Conservation (phyloP, 2,113 vertebrate species). For the Thunnus thynnus region DNA sequence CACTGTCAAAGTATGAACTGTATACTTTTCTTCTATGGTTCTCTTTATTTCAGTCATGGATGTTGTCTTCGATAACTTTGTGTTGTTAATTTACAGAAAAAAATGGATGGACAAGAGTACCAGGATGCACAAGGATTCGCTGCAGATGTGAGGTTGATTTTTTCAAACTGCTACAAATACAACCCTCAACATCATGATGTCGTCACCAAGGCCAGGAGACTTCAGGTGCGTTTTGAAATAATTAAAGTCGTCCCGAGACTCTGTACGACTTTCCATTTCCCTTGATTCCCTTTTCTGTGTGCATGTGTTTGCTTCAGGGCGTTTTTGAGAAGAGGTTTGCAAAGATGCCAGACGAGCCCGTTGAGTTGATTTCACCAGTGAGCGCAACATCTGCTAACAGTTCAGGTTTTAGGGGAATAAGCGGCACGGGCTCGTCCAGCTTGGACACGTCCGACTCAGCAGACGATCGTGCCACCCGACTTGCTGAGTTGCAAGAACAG, state of each 20-base stretch:
- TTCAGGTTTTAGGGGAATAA: constrained; percentile 86
- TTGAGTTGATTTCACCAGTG: constrained; percentile 68
- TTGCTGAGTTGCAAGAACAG: constrained; percentile 94
- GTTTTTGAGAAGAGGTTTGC: constrained; percentile 97
- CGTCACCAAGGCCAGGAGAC: constrained; percentile 92
- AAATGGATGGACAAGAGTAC: constrained; percentile 94
- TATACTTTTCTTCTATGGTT: not conserved
- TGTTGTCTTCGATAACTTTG: constrained; percentile 11
- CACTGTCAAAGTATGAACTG: constrained; percentile 90
- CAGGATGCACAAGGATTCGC: constrained; percentile 92
- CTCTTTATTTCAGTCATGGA: fast-evolving
- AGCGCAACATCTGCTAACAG: constrained; percentile 84
- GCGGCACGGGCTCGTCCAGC: constrained; percentile 85
- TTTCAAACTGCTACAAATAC: constrained; percentile 99
- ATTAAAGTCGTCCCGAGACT: fast-evolving
- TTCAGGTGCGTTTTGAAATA: constrained; percentile 88
- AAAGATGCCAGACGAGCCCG: constrained; percentile 93
- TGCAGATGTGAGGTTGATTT: constrained; percentile 95
- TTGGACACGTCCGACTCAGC: constrained; percentile 87
- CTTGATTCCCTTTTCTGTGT: not conserved
- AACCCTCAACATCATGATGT: constrained; percentile 94
- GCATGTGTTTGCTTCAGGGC: constrained; percentile 79
- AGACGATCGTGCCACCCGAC: constrained; percentile 88
- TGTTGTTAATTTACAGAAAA: constrained; percentile 86
- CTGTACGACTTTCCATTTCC: not conserved